Evolutionary conservation across 2,797 vertebrate species (phyloP), one percentile per base, ranked within the genome.

Genomic region (Clarias pachynema): DNA sequence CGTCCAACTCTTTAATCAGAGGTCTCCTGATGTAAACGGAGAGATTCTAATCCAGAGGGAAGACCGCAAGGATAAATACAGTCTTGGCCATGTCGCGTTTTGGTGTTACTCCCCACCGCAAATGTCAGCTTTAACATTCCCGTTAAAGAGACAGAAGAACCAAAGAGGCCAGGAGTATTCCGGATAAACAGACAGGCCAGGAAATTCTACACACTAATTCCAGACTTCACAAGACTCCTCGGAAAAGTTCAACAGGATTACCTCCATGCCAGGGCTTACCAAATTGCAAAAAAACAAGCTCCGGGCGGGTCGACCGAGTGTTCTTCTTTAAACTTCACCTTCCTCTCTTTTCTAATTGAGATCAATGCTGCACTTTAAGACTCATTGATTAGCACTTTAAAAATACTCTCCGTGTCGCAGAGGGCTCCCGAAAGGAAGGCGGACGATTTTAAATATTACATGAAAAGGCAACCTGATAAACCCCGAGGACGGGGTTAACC

Each of bases 351-450:
- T 95, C 94, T 96, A 96, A 95, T 95, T 93, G 93, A 95, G 95
- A 98, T 96, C 96, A 96, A 96, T 96, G 97, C 91, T 90, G 94
- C 95, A 96, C 97, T 97, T 96, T 97, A 96, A 96, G 94, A 97
- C 94, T 94, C 96, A 97, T 95, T 97, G 97, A 97, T 97, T 97
- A 96, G 96, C 96, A 97, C 96, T 96, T 81, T 95, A 94, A 94
- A 97, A 95, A 95, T 94, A 84, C 84, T 95, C 93, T 95, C 94
- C 91, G 93, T 94, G 94, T 95, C 96, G 88, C 92, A 90, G 0
- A 93, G 88, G 93, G 94, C 95, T 96, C 94, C 94, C 93, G 93
- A 93, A 93, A 92, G 92, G 93, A 93, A 91, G 93, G 94, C 93
- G 93, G 94, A 93, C 93, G 94, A 94, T 94, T 96, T 96, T 95